These are phyloP conservation scores for Pyrgus malvae DNA, from an alignment of 2,888 invertebrate species.

Conservation along the genomic window DNA sequence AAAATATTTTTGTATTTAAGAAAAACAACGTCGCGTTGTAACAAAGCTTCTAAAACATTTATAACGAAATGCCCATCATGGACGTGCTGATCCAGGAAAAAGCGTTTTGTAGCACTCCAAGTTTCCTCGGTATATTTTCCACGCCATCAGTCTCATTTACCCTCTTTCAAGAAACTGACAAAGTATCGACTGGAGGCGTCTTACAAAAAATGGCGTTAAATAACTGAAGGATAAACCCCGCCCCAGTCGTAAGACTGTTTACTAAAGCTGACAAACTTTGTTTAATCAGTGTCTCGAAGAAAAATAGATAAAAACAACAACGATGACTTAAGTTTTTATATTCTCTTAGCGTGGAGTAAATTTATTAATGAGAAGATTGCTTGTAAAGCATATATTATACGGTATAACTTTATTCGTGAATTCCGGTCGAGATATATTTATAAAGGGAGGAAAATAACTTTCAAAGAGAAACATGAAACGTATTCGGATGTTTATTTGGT, in stretches of 20 bases:
- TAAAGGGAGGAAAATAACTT: too few species aligned
- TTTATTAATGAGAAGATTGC: too few species aligned
- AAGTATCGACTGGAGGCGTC: constrained; percentile 30
- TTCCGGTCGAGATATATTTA: too few species aligned
- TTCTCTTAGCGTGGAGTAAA: too few species aligned
- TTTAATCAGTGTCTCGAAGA: background rate
- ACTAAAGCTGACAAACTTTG: constrained; percentile 2
- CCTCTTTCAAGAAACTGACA: constrained; percentile 34
- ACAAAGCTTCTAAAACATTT: constrained; percentile 1
- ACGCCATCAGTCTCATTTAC: constrained; percentile 18
- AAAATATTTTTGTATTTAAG: too few species aligned
- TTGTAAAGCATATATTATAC: too few species aligned
- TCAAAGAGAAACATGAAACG: too few species aligned
- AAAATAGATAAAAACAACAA: background rate
- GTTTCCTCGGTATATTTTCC: constrained; percentile 23
- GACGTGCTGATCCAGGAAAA: constrained; percentile 12
- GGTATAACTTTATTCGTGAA: too few species aligned
- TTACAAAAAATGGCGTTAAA: constrained; percentile 20
- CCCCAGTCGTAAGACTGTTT: constrained; percentile 1
- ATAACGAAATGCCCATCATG: constrained; percentile 8
- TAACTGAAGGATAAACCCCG: constrained; percentile 18
- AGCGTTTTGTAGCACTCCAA: constrained; percentile 16
- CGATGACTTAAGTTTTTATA: background rate
- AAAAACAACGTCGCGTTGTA: too few species aligned
- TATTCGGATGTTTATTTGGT: too few species aligned